These are phyloP conservation scores for Aplodontia rufa DNA, from an alignment of 2,113 vertebrate genomes.

Conservation along the genomic window DNA sequence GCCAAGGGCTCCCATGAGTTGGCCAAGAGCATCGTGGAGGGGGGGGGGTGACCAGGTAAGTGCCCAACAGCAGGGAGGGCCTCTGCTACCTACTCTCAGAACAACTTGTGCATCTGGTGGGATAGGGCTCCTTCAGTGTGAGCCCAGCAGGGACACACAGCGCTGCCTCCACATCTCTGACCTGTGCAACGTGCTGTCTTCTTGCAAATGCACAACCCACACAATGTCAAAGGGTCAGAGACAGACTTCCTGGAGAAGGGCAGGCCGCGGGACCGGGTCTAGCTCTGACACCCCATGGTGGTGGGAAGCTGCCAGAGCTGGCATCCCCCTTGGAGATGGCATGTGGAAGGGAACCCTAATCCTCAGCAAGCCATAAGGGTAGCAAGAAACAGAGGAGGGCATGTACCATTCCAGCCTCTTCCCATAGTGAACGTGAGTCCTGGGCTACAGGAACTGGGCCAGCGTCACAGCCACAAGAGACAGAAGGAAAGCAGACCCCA, in stretches of 20 bases:
- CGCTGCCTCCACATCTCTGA: neutral
- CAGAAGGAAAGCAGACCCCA: neutral
- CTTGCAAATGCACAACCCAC: neutral
- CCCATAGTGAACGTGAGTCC: rapidly evolving
- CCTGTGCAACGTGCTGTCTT: neutral
- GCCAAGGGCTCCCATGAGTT: neutral
- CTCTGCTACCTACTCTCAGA: neutral
- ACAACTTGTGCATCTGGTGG: neutral
- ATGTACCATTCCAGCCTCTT: neutral
- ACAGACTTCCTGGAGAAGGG: neutral
- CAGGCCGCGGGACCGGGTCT: too few species aligned
- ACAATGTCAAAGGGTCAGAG: neutral
- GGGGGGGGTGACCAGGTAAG: neutral
- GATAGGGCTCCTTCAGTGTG: too few species aligned
- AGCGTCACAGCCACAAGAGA: neutral
- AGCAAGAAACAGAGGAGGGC: neutral
- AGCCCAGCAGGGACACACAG: neutral
- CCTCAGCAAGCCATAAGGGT: neutral
- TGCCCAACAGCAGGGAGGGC: neutral
- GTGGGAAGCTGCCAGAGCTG: neutral
- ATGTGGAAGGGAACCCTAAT: neutral
- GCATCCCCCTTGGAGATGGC: too few species aligned
- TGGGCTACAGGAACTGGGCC: too few species aligned
- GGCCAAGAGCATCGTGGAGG: neutral
- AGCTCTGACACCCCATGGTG: neutral